These are phyloP conservation scores for Pseudochirops corinnae DNA, from an alignment of 2,797 vertebrate species.

Conservation along the genomic window DNA sequence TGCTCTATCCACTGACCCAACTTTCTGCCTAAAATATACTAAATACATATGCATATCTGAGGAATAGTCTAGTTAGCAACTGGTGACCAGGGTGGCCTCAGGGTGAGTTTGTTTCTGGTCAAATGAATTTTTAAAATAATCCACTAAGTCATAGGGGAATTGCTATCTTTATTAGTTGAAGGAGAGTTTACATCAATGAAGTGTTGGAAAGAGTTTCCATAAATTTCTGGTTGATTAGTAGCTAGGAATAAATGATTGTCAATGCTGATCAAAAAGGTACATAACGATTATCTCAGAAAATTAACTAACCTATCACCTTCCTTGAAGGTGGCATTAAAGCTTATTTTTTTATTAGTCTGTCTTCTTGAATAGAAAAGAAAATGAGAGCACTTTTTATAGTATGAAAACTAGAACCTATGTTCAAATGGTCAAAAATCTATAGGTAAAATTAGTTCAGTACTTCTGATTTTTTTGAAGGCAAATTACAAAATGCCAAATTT, in stretches of 20 bases:
- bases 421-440: not conserved
- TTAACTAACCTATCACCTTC: not conserved
- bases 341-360: constrained; percentile 9
- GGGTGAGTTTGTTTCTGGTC: not conserved
- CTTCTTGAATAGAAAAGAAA: constrained; percentile 43
- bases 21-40: not conserved
- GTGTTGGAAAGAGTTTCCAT: not conserved
- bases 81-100: not conserved
- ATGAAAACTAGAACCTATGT: not conserved
- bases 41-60: not conserved
- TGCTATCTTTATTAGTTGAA: not conserved
- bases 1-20: not conserved
- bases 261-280: not conserved
- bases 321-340: constrained; percentile 10
- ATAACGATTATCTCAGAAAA: constrained; percentile 6
- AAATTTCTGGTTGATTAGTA: not conserved
- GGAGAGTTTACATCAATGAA: not conserved
- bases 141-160: not conserved
- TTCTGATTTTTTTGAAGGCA: constrained; percentile 29
- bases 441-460: constrained; percentile 23
- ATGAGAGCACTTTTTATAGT: constrained; percentile 20
- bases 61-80: not conserved
- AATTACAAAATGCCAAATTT: constrained; percentile 41
- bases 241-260: not conserved
- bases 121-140: not conserved